Conservation (phyloP, 1,140 invertebrate genomes). For the Cydia pomonella region DNA sequence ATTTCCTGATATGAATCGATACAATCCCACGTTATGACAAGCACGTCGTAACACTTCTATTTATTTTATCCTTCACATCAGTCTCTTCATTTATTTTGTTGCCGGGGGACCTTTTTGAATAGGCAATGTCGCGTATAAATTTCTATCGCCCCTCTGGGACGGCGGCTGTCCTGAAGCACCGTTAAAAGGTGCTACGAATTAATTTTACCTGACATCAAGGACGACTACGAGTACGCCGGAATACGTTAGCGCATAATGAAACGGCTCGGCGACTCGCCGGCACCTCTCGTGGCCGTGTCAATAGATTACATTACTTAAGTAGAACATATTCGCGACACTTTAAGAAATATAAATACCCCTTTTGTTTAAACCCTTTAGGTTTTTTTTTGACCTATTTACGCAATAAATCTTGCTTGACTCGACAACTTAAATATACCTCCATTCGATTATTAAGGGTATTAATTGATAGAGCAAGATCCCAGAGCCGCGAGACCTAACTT, state of each 20-base stretch:
- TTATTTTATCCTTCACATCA: slow-evolving; percentile 31
- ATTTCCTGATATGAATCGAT: slow-evolving; percentile 29
- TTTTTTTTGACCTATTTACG: neutral
- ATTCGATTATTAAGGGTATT: no score
- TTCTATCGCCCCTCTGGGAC: slow-evolving; percentile 54
- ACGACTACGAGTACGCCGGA: slow-evolving; percentile 44
- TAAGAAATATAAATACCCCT: neutral
- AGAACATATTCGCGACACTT: neutral
- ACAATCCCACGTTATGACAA: slow-evolving; percentile 20
- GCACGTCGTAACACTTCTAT: slow-evolving; percentile 29
- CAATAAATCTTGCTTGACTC: neutral
- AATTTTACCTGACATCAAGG: slow-evolving; percentile 67
- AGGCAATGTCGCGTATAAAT: slow-evolving; percentile 75
- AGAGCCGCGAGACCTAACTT: no score
- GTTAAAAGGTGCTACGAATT: slow-evolving; percentile 72
- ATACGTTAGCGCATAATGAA: slow-evolving; percentile 52
- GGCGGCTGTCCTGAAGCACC: slow-evolving; percentile 52
- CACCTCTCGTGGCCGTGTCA: neutral
- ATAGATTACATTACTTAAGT: neutral
- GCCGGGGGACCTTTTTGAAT: slow-evolving; percentile 70
- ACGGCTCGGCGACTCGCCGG: slow-evolving; percentile 43
- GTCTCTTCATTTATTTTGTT: slow-evolving; percentile 64
- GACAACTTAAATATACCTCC: neutral
- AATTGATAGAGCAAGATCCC: no score
- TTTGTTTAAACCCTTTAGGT: neutral